Evolutionary conservation across 2,113 vertebrate species (phyloP), one percentile per base, ranked within the genome.

Genomic region (Megaceryle torquata): DNA sequence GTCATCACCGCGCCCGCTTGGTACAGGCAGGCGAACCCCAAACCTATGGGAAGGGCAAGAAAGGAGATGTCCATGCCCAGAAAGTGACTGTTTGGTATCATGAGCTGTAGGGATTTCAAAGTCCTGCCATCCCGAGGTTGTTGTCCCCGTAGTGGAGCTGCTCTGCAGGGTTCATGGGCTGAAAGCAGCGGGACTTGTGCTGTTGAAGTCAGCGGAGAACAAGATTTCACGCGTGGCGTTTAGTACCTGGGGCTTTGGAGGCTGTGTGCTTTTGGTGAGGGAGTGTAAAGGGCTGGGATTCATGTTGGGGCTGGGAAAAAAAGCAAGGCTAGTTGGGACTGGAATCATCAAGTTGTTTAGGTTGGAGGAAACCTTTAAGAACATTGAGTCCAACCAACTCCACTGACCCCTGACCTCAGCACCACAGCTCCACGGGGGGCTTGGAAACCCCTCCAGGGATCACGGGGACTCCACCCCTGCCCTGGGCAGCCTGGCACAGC

Each of bases 11-110:
- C 98, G 5, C 98, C 98, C 11, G 97, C 97, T 89, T 99, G 99
- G 97, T 99, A 99, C 31, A 99, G 96, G 64, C 99, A 98, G 86
- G 98, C 91, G 82, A 99, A 99, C 10, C 99, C 99, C 90, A 99
- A 48, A 77, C 99, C 99, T 99, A 83, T 14, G 41, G 14, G 29
- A 51, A 25, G 11, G 72, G 81, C 16, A 28, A 29, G 48, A 57
- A 71, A 46, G 2, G 53, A 78, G 15, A 9, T 5, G 3, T 17
- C 35, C 2, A 0, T 2, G 18, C 29, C 68, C 57, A 1, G 60
- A 57, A 61, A 79, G 21, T 1, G 16, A 0, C 11, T 13, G n/a
- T 28, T 61, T 46, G 13, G 0, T 12, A 8, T 8, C 0, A 0
- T 5, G 69, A 72, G 57, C 69, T 10, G 28, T 5, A 3, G 13